These are phyloP conservation scores for Musca vetustissima DNA, from an alignment of 1,140 invertebrate species.

Conservation along the genomic window DNA sequence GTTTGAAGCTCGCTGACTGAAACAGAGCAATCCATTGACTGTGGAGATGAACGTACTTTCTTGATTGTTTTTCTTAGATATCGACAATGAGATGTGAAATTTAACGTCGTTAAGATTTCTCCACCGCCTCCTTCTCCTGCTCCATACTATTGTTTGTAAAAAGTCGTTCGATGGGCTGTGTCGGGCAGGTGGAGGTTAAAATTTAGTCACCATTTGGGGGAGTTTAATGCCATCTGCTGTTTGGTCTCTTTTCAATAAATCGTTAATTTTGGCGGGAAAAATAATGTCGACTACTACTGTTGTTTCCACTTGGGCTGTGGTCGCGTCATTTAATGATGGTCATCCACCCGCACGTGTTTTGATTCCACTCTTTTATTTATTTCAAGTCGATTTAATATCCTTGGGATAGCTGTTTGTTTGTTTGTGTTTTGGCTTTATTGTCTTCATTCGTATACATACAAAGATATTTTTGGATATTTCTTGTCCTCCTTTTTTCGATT, in stretches of 20 bases:
- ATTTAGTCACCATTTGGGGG: too few species aligned
- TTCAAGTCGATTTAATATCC: neutral
- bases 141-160: neutral
- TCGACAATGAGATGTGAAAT: constrained; percentile 20
- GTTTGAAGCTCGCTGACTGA: constrained; percentile 4
- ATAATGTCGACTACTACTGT: neutral
- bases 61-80: constrained; percentile 20
- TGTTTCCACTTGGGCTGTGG: neutral
- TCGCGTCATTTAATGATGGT: constrained; percentile 3
- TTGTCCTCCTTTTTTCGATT: neutral
- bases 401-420: neutral
- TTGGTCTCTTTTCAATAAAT: constrained; percentile 19
- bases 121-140: too few species aligned
- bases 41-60: neutral
- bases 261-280: constrained; percentile 21
- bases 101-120: constrained; percentile 16
- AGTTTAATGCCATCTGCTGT: constrained; percentile 3
- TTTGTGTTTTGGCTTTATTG: neutral
- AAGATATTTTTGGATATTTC: neutral
- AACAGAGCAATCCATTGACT: constrained; percentile 5
- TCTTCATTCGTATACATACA: constrained; percentile 9
- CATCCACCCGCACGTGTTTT: constrained; percentile 19
- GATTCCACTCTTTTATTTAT: neutral
- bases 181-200: neutral
- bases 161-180: neutral